Evolutionary conservation across 2,888 invertebrate genomes (phyloP).

Genomic region (Lasioglossum malachurum): DNA sequence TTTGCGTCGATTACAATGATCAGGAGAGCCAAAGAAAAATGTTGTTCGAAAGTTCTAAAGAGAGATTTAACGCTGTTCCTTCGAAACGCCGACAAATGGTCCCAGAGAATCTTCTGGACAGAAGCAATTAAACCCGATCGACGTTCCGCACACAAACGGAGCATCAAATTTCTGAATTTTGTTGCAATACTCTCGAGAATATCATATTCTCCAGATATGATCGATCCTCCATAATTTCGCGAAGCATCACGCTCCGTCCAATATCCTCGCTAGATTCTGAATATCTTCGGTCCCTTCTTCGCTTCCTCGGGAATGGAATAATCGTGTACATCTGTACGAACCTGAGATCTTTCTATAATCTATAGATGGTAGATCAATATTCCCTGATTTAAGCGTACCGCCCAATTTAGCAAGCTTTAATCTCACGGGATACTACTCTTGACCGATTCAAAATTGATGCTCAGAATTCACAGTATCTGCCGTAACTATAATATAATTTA

Average conservation of each 20-base stretch:
- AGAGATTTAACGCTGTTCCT: neutral
- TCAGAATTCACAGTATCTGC: too few species aligned
- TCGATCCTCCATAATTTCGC: slow-evolving; percentile 2
- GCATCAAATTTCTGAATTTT: neutral
- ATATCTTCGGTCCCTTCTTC: neutral
- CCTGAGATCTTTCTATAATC: neutral
- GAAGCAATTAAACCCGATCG: neutral
- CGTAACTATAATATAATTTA: too few species aligned
- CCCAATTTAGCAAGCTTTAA: neutral
- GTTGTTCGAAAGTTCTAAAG: too few species aligned
- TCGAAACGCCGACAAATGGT: neutral
- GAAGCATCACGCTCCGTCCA: neutral
- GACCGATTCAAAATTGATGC: neutral
- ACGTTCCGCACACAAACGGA: neutral
- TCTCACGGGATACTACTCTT: neutral
- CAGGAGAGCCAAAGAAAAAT: too few species aligned
- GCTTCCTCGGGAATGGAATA: neutral
- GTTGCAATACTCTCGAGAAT: neutral
- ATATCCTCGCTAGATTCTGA: neutral
- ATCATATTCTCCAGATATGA: neutral
- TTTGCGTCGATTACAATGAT: too few species aligned
- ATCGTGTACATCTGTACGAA: neutral
- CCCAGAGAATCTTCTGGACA: neutral
- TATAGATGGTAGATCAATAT: neutral
- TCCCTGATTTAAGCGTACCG: neutral